Base-by-base conservation (phyloP, 2,888 invertebrate species). In the Lagria hirta region DNA sequence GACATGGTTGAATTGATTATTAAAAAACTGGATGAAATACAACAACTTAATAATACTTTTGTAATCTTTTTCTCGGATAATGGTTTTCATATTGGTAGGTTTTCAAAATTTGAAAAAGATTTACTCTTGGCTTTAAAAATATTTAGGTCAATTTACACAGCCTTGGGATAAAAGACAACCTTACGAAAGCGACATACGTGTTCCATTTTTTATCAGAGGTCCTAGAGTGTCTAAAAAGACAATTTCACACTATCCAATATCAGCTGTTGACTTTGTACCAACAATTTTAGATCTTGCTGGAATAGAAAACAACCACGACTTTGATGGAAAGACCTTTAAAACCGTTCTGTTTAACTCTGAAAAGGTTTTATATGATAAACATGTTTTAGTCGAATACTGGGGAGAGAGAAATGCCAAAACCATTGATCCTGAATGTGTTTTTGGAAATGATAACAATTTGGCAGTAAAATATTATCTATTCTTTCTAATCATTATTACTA, bases 121-220 rank as follows among this genome's bases (percentile, higher is more conserved):
- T n/a, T n/a, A n/a, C n/a, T n/a, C n/a, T n/a, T n/a, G n/a, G n/a
- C n/a, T n/a, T n/a, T n/a, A n/a, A n/a, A n/a, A n/a, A n/a, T n/a
- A 21, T 57, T 3, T 65, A 88, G 92, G 93, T 6, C 93, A 94
- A 73, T 93, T 91, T 71, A 82, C 87, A 2, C 82, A 90, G 73
- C 86, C 91, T 0, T 83, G 83, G 73, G 94, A 95, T 70, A 95
- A 95, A 65, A 75, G 94, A 1, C 91, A 92, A 60, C 88, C 89
- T 0, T 95, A 95, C 69, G 92, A 95, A 65, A 84, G 89, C 0
- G 95, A 95, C 63, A 84, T 93, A 24, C 79, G 83, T 54, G 84
- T 95, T 0, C 94, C 94, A 0, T 73, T 95, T 3, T 61, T 92
- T 28, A 80, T 95, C 2, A 75, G 83, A 27, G 94, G 91, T 0